Percentiles rank a stretch among this genome's conserved stretches.
Evolutionary conservation across 2,113 vertebrate genomes (phyloP).

Genomic region (Castor canadensis): DNA sequence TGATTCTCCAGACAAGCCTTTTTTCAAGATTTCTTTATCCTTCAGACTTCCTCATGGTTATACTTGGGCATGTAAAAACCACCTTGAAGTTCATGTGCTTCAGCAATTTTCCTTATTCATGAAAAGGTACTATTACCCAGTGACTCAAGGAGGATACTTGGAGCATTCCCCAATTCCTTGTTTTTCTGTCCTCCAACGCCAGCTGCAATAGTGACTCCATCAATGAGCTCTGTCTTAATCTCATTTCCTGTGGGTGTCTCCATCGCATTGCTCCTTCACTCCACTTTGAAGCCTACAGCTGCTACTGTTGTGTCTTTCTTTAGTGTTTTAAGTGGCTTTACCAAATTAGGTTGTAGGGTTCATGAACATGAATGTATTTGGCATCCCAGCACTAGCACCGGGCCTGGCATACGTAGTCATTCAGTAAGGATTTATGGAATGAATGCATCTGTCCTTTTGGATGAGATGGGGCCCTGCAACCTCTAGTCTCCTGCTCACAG

Average conservation of each 20-base stretch:
- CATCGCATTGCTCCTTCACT: not conserved
- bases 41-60: not conserved
- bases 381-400: not conserved
- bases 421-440: not conserved
- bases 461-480: not conserved
- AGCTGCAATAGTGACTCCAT: rapidly evolving
- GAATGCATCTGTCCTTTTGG: not conserved
- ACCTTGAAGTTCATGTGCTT: not conserved
- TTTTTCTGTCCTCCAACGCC: not conserved
- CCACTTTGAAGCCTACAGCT: not conserved
- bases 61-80: no score
- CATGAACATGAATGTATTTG: not conserved
- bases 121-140: not conserved
- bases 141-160: not conserved
- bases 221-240: not conserved
- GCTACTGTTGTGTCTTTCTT: not conserved
- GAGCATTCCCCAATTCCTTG: not conserved
- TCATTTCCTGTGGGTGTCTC: not conserved
- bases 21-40: not conserved
- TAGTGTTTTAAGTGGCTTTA: not conserved
- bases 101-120: not conserved
- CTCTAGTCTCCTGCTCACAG: not conserved
- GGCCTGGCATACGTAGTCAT: not conserved
- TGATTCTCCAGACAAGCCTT: not conserved
- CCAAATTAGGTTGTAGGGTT: not conserved